These are phyloP conservation scores for Adelges cooleyi DNA, from an alignment of 1,140 invertebrate species.

Conservation along the genomic window DNA sequence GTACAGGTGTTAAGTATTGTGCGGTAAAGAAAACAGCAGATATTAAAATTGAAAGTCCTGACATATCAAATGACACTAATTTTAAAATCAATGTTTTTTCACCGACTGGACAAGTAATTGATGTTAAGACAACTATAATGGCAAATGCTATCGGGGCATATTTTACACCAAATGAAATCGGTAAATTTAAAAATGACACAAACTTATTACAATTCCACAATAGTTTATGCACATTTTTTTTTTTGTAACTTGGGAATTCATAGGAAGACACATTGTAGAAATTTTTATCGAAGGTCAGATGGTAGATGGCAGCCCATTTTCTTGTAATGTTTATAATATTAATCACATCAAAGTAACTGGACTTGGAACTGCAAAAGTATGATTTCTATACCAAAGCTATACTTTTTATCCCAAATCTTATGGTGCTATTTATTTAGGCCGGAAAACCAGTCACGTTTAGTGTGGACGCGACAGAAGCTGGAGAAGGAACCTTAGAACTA, in stretches of 20 bases:
- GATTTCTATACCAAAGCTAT: not conserved
- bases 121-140: slow-evolving; percentile 48
- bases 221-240: not conserved
- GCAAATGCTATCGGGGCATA: slow-evolving; percentile 55
- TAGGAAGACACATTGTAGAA: slow-evolving; percentile 66
- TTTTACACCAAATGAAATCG: slow-evolving; percentile 73
- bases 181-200: no score
- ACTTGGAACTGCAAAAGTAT: slow-evolving; percentile 46
- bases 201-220: no score
- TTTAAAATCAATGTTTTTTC: slow-evolving; percentile 60
- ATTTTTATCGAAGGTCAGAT: slow-evolving; percentile 68
- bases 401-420: not conserved
- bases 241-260: not conserved
- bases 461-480: slow-evolving; percentile 90
- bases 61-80: slow-evolving; percentile 37
- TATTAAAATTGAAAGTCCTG: slow-evolving; percentile 45
- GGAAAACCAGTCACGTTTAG: slow-evolving; percentile 79
- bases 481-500: slow-evolving; percentile 87
- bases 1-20: slow-evolving; percentile 49
- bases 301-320: slow-evolving; percentile 81
- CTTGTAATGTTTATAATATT: slow-evolving; percentile 86
- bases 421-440: slow-evolving; percentile 39
- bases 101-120: slow-evolving; percentile 62
- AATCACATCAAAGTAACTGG: slow-evolving; percentile 71
- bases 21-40: slow-evolving; percentile 46